Evolutionary conservation across 2,113 vertebrate species (phyloP).

Genomic region (Thermophis baileyi): DNA sequence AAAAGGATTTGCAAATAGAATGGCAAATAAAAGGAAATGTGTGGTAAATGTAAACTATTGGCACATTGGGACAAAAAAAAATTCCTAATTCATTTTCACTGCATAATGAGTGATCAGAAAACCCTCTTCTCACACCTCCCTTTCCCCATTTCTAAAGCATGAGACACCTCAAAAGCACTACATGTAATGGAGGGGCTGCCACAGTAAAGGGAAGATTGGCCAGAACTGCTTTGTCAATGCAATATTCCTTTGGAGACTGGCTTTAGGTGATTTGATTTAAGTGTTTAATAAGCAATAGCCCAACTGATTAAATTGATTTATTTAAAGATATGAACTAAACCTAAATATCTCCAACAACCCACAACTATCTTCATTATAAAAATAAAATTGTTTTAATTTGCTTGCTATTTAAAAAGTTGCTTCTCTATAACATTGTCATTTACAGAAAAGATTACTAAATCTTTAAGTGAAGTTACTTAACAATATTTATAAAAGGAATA

Average conservation of each 20-base stretch:
- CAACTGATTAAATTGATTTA: neutral
- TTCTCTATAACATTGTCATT: neutral
- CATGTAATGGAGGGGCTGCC: neutral
- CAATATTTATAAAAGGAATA: neutral
- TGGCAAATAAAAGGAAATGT: neutral
- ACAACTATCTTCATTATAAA: slow-evolving; percentile 23
- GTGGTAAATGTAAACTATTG: neutral
- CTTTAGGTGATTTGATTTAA: neutral
- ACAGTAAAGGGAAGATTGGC: neutral
- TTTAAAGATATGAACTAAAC: slow-evolving; percentile 5
- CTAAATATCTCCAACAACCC: neutral
- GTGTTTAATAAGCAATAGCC: neutral
- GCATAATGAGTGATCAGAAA: neutral
- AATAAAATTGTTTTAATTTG: slow-evolving; percentile 2
- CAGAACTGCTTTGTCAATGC: too few species aligned
- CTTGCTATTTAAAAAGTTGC: neutral
- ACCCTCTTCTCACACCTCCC: neutral
- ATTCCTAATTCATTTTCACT: neutral
- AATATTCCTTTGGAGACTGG: neutral
- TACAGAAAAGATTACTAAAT: neutral
- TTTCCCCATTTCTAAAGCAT: neutral
- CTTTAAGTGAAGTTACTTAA: neutral
- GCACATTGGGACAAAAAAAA: neutral
- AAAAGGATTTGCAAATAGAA: neutral
- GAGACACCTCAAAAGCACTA: neutral